A percentile compares a stretch with the other conserved stretches of the same genome.
phyloP scores from a whole-genome alignment of 2,113 vertebrate species.

The Nerophis lumbriciformis region DNA sequence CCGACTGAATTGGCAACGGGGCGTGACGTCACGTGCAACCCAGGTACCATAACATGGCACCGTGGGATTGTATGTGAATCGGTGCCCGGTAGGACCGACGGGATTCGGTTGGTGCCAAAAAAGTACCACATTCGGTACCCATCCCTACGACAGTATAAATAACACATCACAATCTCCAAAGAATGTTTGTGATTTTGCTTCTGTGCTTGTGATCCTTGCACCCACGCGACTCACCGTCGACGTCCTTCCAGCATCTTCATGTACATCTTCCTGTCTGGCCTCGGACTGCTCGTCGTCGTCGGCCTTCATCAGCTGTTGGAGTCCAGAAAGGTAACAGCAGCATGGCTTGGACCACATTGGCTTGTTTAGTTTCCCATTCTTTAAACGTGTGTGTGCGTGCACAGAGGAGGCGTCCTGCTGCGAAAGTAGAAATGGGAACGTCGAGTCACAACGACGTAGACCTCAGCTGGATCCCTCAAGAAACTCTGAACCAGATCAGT shows the following conservation, averaged over 20 bases:
- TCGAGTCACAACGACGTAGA: conserved; percentile 94
- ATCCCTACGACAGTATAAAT: too few relatives aligned
- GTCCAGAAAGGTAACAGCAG: conserved; percentile 85
- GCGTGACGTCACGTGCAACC: too few relatives aligned
- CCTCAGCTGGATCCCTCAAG: conserved; percentile 98
- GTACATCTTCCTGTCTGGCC: conserved; percentile 95
- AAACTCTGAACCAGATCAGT: conserved; percentile 98
- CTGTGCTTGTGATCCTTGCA: background rate
- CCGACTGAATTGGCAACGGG: too few relatives aligned
- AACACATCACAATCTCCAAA: too few relatives aligned
- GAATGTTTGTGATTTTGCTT: too few relatives aligned
- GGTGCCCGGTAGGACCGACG: too few relatives aligned
- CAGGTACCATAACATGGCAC: too few relatives aligned
- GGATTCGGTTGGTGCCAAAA: too few relatives aligned
- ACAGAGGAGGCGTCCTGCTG: conserved; percentile 86
- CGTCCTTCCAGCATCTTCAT: conserved; percentile 83
- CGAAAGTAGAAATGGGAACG: conserved; percentile 95
- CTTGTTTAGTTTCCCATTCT: too few relatives aligned
- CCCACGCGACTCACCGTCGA: background rate
- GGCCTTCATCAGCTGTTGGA: conserved; percentile 94
- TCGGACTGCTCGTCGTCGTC: conserved; percentile 85
- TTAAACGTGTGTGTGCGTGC: conserved; percentile 10
- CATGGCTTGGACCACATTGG: background rate
- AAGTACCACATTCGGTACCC: too few relatives aligned
- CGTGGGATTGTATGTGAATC: too few relatives aligned